These are phyloP conservation scores for Cladopsammia gracilis DNA, from an alignment of 64 coral and sea anemone species.

Conservation along the genomic window DNA sequence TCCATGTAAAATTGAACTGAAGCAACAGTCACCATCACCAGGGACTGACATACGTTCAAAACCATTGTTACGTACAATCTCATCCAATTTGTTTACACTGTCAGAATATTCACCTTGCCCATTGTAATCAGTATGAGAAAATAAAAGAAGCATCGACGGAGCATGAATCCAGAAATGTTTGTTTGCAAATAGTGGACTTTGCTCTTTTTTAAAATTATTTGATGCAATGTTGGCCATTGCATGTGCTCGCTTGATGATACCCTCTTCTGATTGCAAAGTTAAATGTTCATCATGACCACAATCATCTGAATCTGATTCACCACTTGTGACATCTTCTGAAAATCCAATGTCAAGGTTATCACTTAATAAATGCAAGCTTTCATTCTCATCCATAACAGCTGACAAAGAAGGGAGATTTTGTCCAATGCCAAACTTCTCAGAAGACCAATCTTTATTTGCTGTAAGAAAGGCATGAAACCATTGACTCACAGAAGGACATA, in stretches of 20 bases:
- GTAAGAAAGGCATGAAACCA: conserved; percentile 47
- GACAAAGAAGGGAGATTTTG: conserved; percentile 22
- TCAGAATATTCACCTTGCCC: conserved; percentile 2
- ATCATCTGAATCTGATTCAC: conserved; percentile 34
- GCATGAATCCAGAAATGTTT: conserved; percentile 49
- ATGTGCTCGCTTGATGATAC: conserved; percentile 8
- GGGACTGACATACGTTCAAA: conserved; percentile 51
- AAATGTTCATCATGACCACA: not conserved
- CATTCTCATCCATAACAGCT: conserved; percentile 23
- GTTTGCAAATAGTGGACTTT: conserved; percentile 52
- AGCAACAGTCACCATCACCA: conserved; percentile 47
- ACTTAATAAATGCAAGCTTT: not conserved
- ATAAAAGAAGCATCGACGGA: conserved; percentile 46
- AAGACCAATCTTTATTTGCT: not conserved
- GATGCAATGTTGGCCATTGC: conserved; percentile 25
- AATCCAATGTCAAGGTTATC: conserved; percentile 39
- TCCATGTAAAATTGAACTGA: conserved; percentile 11
- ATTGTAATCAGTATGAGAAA: conserved; percentile 42
- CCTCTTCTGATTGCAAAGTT: conserved; percentile 32
- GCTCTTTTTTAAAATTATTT: conserved; percentile 13
- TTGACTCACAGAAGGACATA: conserved; percentile 28
- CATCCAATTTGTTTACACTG: conserved; percentile 44
- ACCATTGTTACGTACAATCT: conserved; percentile 33
- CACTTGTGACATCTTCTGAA: conserved; percentile 9
- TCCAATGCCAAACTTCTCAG: conserved; percentile 49